Conservation (phyloP, 2,888 invertebrate genomes). For the Phlogophora meticulosa region DNA sequence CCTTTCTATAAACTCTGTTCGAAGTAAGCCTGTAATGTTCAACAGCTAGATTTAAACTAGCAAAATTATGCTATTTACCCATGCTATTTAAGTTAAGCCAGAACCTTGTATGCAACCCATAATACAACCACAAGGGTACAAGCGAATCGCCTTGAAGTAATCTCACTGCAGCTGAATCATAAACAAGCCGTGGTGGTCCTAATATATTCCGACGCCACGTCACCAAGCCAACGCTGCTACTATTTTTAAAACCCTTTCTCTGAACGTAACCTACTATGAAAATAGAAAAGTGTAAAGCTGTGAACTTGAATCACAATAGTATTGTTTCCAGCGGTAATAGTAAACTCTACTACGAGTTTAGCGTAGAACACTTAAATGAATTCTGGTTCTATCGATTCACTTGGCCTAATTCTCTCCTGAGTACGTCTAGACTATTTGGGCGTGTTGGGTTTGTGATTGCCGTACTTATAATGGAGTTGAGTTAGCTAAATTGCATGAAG, state of each 20-base stretch:
- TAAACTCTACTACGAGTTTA: slow-evolving; percentile 46
- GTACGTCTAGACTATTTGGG: slow-evolving; percentile 70
- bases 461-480: slow-evolving; percentile 46
- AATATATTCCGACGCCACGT: not conserved
- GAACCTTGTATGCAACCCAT: not conserved
- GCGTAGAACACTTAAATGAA: slow-evolving; percentile 40
- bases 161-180: not conserved
- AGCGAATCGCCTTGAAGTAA: slow-evolving; percentile 5
- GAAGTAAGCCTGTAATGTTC: not conserved
- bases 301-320: slow-evolving; percentile 23
- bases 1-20: not conserved
- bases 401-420: slow-evolving; percentile 73
- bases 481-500: slow-evolving; percentile 30
- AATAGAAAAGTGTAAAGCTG: slow-evolving; percentile 12
- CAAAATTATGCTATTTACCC: not conserved
- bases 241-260: not conserved
- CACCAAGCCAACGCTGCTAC: not conserved
- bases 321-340: slow-evolving; percentile 48
- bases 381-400: slow-evolving; percentile 74
- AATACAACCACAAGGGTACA: not conserved
- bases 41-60: not conserved
- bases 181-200: not conserved
- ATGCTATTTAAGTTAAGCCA: not conserved
- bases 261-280: slow-evolving; percentile 22
- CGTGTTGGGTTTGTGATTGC: slow-evolving; percentile 44